Evolutionary conservation across 2,888 invertebrate species (phyloP).

Genomic region (Trichogramma dendrolimi): DNA sequence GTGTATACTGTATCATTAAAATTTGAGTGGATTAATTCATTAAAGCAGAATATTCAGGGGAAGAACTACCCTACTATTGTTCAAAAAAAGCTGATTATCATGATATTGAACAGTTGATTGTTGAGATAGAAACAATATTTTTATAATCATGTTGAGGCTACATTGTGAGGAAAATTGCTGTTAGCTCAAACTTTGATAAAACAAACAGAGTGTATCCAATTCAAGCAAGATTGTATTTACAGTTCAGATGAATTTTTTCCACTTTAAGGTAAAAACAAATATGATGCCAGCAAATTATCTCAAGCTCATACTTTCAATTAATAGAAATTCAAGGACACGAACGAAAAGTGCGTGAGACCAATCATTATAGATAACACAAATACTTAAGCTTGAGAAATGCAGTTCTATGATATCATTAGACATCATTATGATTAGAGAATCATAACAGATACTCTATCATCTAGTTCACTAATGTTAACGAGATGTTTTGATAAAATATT

Average conservation of each 20-base stretch:
- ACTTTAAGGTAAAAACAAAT: conserved; percentile 57
- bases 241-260: conserved; percentile 69
- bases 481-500: conserved; percentile 68
- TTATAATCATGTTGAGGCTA: conserved; percentile 76
- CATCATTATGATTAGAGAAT: conserved; percentile 46
- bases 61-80: too few relatives aligned
- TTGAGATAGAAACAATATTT: too few relatives aligned
- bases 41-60: too few relatives aligned
- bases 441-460: conserved; percentile 37
- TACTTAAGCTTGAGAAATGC: conserved; percentile 79
- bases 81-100: too few relatives aligned
- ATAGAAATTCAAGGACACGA: conserved; percentile 57
- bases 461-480: conserved; percentile 60
- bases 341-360: conserved; percentile 66
- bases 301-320: conserved; percentile 76
- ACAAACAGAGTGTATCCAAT: conserved; percentile 39
- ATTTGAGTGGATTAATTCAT: too few relatives aligned
- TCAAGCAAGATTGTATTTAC: conserved; percentile 57
- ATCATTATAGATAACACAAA: conserved; percentile 90
- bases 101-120: too few relatives aligned
- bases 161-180: conserved; percentile 82
- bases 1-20: too few relatives aligned
- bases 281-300: conserved; percentile 53
- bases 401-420: conserved; percentile 66
- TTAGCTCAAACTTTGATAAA: conserved; percentile 60